Evolutionary conservation across 2,888 invertebrate genomes (phyloP).

Genomic region (Diachrysia chrysitis): DNA sequence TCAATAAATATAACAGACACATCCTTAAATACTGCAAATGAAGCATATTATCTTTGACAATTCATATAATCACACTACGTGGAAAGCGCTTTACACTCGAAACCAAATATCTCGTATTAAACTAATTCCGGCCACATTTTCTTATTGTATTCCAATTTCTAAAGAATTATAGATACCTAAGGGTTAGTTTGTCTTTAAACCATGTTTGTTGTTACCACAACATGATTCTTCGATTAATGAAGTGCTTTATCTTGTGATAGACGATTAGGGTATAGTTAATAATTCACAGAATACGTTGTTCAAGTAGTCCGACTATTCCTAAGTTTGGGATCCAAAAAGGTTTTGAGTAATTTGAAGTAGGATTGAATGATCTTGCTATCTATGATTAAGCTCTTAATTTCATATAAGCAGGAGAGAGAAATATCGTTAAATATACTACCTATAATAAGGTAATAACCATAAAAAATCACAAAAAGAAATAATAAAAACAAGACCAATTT

Average conservation of each 20-base stretch:
- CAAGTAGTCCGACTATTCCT: constrained; percentile 35
- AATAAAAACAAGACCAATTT: neutral
- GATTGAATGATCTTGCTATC: neutral
- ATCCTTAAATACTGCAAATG: neutral
- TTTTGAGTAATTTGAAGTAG: constrained; percentile 16
- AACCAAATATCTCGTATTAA: constrained; percentile 1
- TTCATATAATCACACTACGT: neutral
- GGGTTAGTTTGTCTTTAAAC: constrained; percentile 13
- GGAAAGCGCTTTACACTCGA: neutral
- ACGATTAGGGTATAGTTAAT: constrained; percentile 28
- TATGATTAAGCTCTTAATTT: too few species aligned
- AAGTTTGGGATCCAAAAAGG: constrained; percentile 33
- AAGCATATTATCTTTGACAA: neutral
- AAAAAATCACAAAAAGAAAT: too few species aligned
- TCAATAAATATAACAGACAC: neutral
- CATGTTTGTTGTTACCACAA: constrained; percentile 10
- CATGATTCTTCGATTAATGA: constrained; percentile 37
- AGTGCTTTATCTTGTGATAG: constrained; percentile 50
- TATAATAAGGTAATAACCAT: too few species aligned
- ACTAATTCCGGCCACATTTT: constrained; percentile 3
- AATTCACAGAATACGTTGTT: constrained; percentile 46
- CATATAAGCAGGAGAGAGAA: too few species aligned
- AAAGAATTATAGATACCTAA: constrained; percentile 16
- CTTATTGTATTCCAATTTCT: constrained; percentile 9
- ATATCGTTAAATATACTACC: too few species aligned